Evolutionary conservation across 1,140 invertebrate genomes (phyloP).

Genomic region (Archegozetes longisetosus): DNA sequence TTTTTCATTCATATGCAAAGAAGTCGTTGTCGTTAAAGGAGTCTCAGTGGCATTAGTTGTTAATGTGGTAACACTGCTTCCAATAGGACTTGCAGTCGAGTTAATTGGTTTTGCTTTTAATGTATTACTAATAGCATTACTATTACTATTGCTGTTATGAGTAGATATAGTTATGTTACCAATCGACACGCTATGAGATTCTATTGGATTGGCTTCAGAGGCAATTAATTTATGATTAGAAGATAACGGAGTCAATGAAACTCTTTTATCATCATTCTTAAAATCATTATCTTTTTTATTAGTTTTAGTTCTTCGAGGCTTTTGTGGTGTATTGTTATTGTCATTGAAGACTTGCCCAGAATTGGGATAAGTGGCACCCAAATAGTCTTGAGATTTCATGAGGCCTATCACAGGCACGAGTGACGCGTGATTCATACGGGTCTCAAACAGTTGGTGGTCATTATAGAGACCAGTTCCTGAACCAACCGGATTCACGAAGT

Average conservation of each 20-base stretch:
- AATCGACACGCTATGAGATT: neutral
- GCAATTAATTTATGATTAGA: neutral
- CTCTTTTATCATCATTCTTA: neutral
- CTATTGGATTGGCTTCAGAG: neutral
- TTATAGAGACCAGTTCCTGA: conserved; percentile 36
- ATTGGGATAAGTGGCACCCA: conserved; percentile 12
- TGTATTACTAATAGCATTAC: neutral
- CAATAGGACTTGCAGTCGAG: neutral
- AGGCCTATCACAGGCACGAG: conserved; percentile 38
- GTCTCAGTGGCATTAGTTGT: too few relatives aligned
- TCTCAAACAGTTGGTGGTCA: conserved; percentile 35
- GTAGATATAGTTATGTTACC: neutral
- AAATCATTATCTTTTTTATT: neutral
- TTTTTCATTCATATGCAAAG: neutral
- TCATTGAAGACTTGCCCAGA: neutral
- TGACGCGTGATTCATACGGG: conserved; percentile 38
- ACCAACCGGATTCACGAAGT: conserved; percentile 38
- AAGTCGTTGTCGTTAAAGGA: neutral
- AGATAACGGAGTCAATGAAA: neutral
- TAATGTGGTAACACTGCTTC: too few relatives aligned
- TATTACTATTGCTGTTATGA: neutral
- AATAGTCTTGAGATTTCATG: conserved; percentile 34
- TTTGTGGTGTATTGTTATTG: neutral
- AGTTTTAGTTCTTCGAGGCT: conserved; percentile 9
- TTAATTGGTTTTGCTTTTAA: too few relatives aligned